Conservation (phyloP, 2,888 invertebrate species). For the Marasmarcha lunaedactyla region DNA sequence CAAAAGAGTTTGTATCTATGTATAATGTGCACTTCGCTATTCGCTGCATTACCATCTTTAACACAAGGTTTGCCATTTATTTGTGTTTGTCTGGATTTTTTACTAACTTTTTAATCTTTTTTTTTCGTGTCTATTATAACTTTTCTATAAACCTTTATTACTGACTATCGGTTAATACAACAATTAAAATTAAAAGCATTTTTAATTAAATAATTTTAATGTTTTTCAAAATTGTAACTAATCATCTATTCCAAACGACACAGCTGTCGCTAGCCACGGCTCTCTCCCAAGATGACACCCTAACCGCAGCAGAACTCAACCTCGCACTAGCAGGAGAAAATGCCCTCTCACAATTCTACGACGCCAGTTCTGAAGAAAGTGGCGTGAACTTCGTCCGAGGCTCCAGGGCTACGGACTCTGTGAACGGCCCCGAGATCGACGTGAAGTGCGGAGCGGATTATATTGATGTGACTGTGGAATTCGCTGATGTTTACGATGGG, state of each 20-base stretch:
- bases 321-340: conserved; percentile 44
- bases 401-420: conserved; percentile 63
- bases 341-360: conserved; percentile 48
- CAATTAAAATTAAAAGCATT: no score
- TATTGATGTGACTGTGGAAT: conserved; percentile 74
- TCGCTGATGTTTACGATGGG: conserved; percentile 74
- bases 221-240: no score
- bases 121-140: no score
- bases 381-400: conserved; percentile 58
- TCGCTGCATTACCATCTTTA: no score
- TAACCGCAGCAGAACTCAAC: conserved; percentile 58
- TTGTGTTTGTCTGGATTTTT: no score
- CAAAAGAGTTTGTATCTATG: no score
- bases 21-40: no score
- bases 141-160: no score
- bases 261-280: conserved; percentile 68
- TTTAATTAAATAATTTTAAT: no score
- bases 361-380: conserved; percentile 39
- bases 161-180: no score
- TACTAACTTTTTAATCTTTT: no score
- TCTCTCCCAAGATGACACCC: conserved; percentile 51
- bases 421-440: conserved; percentile 64
- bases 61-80: no score
- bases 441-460: conserved; percentile 71
- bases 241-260: conserved; percentile 2